Base-by-base conservation (phyloP, 2,888 invertebrate species). In the Meghimatium bilineatum region DNA sequence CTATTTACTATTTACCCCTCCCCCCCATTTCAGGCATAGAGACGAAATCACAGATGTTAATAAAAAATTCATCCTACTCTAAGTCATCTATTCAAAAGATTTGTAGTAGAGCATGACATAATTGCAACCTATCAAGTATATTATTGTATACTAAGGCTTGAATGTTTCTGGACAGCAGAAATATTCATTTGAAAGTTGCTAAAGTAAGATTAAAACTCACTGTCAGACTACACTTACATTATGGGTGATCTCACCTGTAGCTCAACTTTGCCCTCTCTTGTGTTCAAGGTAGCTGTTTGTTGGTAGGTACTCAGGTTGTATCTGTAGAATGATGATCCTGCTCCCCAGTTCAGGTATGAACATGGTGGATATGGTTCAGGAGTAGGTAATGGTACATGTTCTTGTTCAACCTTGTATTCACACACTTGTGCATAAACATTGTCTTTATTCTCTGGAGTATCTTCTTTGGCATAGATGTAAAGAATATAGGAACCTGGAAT, bases 381-480 rank as follows among this genome's bases (percentile, higher is more conserved):
- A 36, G 87, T 85, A 8, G 88, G 87, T 29, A 77, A 66, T 10
- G 87, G 77, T 1, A 90, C 88, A n/a, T 89, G 89, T 74, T 92
- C 91, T 52, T 92, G 91, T 20, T 92, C 90, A 26, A 93, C 90
- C 88, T 93, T 92, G 88, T 93, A 94, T 86, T 94, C 93, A 82
- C 93, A 93, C 23, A 94, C 93, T 81, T 93, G 93, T 67, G 93
- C 92, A 85, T 93, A 94, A 29, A 93, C 92, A 83, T 92, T 92
- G 82, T 93, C 93, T 84, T 92, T 92, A 86, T 90, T 91, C 78
- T 91, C 92, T 60, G 91, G 91, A 1, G 91, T 91, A 87, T 93
- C 91, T 85, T 93, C 93, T 86, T 93, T 93, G 71, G 93, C 93
- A 84, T 93, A 94, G 86, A 94, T 91, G 87, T 93, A 92, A 36